A percentile compares a stretch with the other conserved stretches of the same genome.
Conservation (phyloP, 2,113 vertebrate genomes). For the Neomonachus schauinslandi region DNA sequence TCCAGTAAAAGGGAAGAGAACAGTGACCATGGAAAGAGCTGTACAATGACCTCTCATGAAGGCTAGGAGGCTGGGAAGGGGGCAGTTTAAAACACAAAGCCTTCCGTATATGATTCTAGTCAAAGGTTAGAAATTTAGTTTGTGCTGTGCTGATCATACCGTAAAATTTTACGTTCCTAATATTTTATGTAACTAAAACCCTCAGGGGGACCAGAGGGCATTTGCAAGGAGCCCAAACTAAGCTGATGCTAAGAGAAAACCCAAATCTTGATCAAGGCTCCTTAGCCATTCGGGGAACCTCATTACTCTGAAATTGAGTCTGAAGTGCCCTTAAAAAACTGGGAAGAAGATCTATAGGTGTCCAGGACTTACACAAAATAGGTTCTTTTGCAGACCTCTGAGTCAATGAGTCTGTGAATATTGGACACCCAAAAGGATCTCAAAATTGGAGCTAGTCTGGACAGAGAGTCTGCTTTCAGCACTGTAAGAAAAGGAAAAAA, state of each 20-base stretch:
- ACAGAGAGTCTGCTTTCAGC: not conserved
- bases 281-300: constrained; percentile 11
- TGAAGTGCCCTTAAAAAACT: not conserved
- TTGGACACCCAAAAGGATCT: constrained; percentile 32
- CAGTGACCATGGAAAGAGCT: constrained; percentile 85
- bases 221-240: constrained; percentile 32
- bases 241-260: constrained; percentile 41
- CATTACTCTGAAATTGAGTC: constrained; percentile 43
- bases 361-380: constrained; percentile 28
- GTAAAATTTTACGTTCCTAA: constrained; percentile 59
- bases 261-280: constrained; percentile 33
- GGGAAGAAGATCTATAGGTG: not conserved
- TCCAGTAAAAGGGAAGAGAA: constrained; percentile 87
- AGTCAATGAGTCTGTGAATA: not conserved
- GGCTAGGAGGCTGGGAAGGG: constrained; percentile 65
- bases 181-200: constrained; percentile 67
- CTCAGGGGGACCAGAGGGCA: constrained; percentile 12
- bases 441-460: not conserved
- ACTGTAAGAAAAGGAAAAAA: not conserved
- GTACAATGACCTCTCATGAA: constrained; percentile 81
- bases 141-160: constrained; percentile 63
- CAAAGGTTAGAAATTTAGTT: constrained; percentile 75
- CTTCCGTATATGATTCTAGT: constrained; percentile 66
- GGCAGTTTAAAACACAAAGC: constrained; percentile 70
- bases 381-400: not conserved